Conservation (phyloP, 2,888 invertebrate species). For the Creontiades dilutus region DNA sequence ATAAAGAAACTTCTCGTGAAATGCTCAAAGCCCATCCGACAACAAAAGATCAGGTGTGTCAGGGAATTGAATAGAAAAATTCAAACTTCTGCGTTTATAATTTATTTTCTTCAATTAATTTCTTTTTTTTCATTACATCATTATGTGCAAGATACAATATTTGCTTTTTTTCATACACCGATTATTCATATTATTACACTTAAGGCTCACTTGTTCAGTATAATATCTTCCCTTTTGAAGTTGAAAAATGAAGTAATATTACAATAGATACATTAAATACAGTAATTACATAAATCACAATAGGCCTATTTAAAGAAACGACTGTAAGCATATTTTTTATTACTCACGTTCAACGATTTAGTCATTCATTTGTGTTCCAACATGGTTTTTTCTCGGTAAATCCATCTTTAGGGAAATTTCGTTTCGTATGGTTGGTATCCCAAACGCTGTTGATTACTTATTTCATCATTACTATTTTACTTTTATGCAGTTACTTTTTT, state of each 20-base stretch:
- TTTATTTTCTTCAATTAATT: neutral
- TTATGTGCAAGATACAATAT: conserved; percentile 50
- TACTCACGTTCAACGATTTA: neutral
- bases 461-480: no score
- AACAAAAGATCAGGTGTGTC: no score
- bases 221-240: neutral
- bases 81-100: neutral
- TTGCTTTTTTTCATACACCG: conserved; percentile 42
- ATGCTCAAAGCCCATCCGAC: no score
- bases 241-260: conserved; percentile 37
- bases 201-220: conserved; percentile 59
- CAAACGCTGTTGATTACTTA: no score
- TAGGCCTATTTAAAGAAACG: neutral
- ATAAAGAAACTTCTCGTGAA: no score
- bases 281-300: conserved; percentile 9
- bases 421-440: no score
- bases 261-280: conserved; percentile 58
- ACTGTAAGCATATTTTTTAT: conserved; percentile 24
- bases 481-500: no score
- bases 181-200: conserved; percentile 48
- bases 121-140: conserved; percentile 30
- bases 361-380: neutral
- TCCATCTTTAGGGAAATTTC: no score
- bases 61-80: neutral
- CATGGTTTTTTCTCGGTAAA: neutral